Conservation (phyloP, 53 echinoderm and acorn worm genomes). For the Pentamera pediparva region DNA sequence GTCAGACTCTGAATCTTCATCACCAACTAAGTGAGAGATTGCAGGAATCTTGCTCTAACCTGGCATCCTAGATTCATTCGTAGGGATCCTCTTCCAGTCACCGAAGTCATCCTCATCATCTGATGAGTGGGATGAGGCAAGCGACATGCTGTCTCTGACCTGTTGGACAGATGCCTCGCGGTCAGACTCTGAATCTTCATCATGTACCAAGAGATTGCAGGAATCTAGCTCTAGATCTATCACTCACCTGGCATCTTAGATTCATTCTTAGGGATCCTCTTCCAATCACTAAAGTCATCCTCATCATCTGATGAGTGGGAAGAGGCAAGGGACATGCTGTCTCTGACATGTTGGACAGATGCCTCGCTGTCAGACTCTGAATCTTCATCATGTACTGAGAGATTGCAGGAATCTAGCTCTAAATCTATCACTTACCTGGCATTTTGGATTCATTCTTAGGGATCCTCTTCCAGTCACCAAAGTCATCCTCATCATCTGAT, state of each 20-base stretch:
- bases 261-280: constrained; percentile 72
- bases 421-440: constrained; percentile 68
- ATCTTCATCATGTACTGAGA: no score
- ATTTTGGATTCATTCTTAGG: constrained; percentile 71
- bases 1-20: constrained; percentile 88
- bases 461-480: constrained; percentile 60
- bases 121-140: constrained; percentile 98
- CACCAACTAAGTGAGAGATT: no score
- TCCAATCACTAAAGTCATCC: constrained; percentile 39
- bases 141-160: constrained; percentile 91
- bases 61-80: constrained; percentile 75
- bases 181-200: constrained; percentile 88
- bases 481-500: constrained; percentile 70
- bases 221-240: no score
- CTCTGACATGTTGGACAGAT: constrained; percentile 65
- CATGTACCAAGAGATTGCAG: no score
- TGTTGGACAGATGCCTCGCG: constrained; percentile 71
- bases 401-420: no score
- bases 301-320: constrained; percentile 98
- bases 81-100: constrained; percentile 63
- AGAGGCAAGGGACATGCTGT: constrained; percentile 99
- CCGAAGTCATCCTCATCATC: constrained; percentile 63
- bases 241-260: constrained; percentile 75
- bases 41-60: no score
- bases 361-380: constrained; percentile 92